Evolutionary conservation across 2,797 vertebrate species (phyloP).

Genomic region (Pseudochaenichthys georgianus): DNA sequence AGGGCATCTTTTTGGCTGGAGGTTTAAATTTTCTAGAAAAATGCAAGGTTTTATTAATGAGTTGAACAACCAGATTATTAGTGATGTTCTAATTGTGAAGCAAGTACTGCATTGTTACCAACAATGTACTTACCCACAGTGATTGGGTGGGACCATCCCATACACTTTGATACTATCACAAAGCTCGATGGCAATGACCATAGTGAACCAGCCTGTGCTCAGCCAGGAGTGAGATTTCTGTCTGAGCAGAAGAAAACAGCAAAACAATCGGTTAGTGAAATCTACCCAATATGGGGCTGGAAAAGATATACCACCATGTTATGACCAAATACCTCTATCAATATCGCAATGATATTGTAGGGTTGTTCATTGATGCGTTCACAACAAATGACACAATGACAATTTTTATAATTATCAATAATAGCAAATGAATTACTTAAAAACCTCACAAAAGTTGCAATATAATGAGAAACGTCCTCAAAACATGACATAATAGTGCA

Average conservation of each 20-base stretch:
- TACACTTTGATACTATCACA: slow-evolving; percentile 95
- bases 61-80: neutral
- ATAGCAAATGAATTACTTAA: too few relatives aligned
- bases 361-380: too few relatives aligned
- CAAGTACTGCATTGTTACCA: too few relatives aligned
- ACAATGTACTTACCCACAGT: slow-evolving; percentile 89
- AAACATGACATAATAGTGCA: too few relatives aligned
- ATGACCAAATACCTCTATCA: too few relatives aligned
- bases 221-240: slow-evolving; percentile 96
- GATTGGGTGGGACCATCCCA: slow-evolving; percentile 95
- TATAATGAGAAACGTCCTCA: too few relatives aligned
- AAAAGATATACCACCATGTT: too few relatives aligned
- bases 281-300: neutral
- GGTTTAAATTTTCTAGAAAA: slow-evolving; percentile 79
- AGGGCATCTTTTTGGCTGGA: slow-evolving; percentile 89
- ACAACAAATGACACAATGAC: too few relatives aligned
- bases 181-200: slow-evolving; percentile 95
- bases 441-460: too few relatives aligned
- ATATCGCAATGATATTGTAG: too few relatives aligned
- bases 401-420: too few relatives aligned
- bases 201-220: slow-evolving; percentile 99
- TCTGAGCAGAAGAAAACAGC: slow-evolving; percentile 72
- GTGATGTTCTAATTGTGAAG: neutral
- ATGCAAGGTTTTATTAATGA: neutral
- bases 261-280: neutral